These are phyloP conservation scores for Conus ventricosus DNA, from an alignment of 1,140 invertebrate genomes.

Conservation along the genomic window DNA sequence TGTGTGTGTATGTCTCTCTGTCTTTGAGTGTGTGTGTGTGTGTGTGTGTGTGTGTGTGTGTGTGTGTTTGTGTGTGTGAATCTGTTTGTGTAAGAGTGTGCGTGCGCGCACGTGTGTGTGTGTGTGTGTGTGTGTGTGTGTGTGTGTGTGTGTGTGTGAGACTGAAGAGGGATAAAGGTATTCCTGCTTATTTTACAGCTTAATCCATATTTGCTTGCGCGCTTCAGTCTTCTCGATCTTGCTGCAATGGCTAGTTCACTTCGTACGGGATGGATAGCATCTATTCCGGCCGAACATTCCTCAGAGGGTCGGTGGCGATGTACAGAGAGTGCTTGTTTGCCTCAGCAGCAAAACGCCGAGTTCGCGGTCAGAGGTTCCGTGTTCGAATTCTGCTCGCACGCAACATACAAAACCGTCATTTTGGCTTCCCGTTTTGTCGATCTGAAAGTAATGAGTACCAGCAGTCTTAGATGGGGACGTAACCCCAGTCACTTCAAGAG, in stretches of 20 bases:
- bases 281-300: too few species aligned
- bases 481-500: too few species aligned
- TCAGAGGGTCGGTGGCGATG: too few species aligned
- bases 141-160: neutral
- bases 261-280: too few species aligned
- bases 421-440: too few species aligned
- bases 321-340: too few species aligned
- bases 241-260: neutral
- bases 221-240: neutral
- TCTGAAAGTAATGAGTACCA: too few species aligned
- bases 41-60: neutral
- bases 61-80: neutral
- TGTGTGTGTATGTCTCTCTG: neutral
- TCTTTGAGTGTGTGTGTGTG: neutral
- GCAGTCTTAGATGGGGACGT: too few species aligned
- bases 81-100: neutral
- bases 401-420: too few species aligned
- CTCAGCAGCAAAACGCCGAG: too few species aligned
- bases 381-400: too few species aligned
- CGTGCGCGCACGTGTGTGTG: neutral
- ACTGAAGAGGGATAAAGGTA: neutral
- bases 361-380: too few species aligned
- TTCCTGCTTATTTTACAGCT: neutral
- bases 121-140: constrained; percentile 5
- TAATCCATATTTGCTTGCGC: neutral